These are phyloP conservation scores for Chelmon rostratus DNA, from an alignment of 2,797 vertebrate genomes.

Conservation along the genomic window DNA sequence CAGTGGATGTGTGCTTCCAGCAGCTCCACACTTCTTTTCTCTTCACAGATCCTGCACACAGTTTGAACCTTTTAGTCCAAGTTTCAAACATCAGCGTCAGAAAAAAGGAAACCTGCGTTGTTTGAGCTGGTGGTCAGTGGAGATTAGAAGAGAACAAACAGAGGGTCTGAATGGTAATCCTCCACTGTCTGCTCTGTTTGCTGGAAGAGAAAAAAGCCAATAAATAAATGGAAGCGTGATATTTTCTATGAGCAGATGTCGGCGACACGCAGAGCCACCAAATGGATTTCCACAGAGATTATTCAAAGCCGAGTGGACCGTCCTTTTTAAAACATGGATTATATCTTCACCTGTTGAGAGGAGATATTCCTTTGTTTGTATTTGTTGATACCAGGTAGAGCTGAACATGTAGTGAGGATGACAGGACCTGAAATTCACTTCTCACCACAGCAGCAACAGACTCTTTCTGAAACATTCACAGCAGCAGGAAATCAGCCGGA, in stretches of 20 bases:
- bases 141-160: background rate
- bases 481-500: background rate
- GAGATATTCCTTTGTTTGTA: background rate
- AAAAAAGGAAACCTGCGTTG: background rate
- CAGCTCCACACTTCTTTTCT: background rate
- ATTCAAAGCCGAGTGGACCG: background rate
- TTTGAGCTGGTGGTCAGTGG: background rate
- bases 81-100: background rate
- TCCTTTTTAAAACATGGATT: background rate
- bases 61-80: background rate
- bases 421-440: too few species aligned
- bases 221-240: background rate
- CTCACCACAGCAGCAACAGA: too few species aligned
- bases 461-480: background rate
- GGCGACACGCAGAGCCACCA: background rate
- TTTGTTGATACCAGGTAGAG: background rate
- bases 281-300: background rate
- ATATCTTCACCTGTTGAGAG: background rate
- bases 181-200: background rate
- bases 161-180: background rate
- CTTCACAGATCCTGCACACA: background rate
- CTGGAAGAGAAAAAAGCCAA: background rate
- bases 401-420: background rate
- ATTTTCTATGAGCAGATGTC: background rate
- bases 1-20: background rate